Base-by-base conservation (phyloP, 1,140 invertebrate species). In the Panagrolaimus sp. region DNA sequence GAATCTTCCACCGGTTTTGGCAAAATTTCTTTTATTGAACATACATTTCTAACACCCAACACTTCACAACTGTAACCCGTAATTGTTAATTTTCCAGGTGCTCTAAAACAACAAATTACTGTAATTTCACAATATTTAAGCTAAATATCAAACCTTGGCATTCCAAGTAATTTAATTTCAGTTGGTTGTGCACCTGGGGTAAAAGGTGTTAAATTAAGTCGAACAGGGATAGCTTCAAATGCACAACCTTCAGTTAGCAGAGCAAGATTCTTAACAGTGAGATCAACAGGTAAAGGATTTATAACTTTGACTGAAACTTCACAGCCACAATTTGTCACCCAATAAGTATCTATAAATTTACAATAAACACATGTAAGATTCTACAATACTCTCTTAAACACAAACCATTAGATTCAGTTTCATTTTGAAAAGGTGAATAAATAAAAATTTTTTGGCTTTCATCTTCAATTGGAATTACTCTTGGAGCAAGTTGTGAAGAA, bases 381-480 rank as follows among this genome's bases (percentile, higher is more conserved):
- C 6, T 15, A 14, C 15, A n/a, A 21, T 43, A 48, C 55, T 21
- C 12, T 28, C 46, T 52, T 17, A 26, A 45, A 26, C 21, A 28
- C 69, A 14, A 32, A 81, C 80, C 71, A 67, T 75, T 73, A 43
- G 67, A 63, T 65, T 68, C 70, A 32, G 72, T 74, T 17, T 68
- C 21, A 65, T 78, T 71, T 69, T 83, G 78, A 55, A 82, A 82
- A 38, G 81, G 80, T 3, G 80, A 82, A 66, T 83, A 83, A 46
- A 82, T 82, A 43, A 83, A 82, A 44, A 82, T 81, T 32, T 74
- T 68, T 71, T 24, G 67, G 17, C 21, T 48, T 45, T 70, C 43
- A 28, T 71, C 70, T 12, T 67, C 62, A 0, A 67, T 47, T 15
- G 75, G 55, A 12, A 75, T 46, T 14, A 83, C 71, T 44, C 43